Evolutionary conservation across 2,888 invertebrate genomes (phyloP).

Genomic region (Pteria penguin): DNA sequence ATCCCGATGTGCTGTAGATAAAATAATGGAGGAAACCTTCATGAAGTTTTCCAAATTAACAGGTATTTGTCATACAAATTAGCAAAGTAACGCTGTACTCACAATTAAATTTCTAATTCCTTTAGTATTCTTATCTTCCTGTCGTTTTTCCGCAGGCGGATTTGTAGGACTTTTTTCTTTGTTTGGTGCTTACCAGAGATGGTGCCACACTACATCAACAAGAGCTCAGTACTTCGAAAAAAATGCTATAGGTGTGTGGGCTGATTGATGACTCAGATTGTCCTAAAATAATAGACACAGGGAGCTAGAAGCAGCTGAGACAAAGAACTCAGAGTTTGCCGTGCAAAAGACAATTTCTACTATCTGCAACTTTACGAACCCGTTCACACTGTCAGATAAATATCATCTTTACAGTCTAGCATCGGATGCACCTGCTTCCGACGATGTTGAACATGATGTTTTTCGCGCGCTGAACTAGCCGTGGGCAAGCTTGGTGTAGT

Average conservation of each 20-base stretch:
- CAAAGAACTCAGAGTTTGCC: no score
- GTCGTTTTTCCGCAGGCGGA: not conserved
- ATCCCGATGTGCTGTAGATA: not conserved
- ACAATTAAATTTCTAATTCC: not conserved
- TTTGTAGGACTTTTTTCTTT: not conserved
- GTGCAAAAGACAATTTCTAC: no score
- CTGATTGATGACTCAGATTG: not conserved
- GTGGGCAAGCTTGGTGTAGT: no score
- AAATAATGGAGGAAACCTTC: not conserved
- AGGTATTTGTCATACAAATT: not conserved
- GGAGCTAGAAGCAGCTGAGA: no score
- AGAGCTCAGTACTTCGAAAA: not conserved
- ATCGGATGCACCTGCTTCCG: no score
- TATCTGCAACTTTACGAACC: no score
- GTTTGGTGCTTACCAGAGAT: not conserved
- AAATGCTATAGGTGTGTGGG: not conserved
- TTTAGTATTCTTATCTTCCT: not conserved
- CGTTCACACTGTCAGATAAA: no score
- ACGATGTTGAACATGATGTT: no score
- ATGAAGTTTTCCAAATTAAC: not conserved
- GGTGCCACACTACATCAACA: not conserved
- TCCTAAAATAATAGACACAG: no score
- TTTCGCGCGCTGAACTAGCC: no score
- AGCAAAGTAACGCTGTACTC: not conserved
- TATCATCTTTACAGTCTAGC: no score